These are phyloP conservation scores for Albula goreensis DNA, from an alignment of 2,113 vertebrate species.

Conservation along the genomic window DNA sequence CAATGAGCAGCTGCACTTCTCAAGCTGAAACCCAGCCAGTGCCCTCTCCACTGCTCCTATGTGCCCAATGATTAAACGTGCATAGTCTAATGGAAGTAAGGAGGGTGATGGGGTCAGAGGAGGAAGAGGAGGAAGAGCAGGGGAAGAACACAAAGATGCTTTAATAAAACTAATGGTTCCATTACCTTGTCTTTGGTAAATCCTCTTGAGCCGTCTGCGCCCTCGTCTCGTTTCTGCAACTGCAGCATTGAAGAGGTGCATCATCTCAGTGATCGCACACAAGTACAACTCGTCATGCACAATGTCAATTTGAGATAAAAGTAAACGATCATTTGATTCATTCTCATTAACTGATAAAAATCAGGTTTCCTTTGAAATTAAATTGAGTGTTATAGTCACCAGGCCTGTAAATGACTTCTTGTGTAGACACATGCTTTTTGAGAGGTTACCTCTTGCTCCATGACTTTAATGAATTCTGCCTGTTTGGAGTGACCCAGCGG, in stretches of 20 bases:
- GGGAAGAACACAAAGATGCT: neutral
- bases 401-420: too few relatives aligned
- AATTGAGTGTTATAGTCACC: too few relatives aligned
- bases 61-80: neutral
- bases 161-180: neutral
- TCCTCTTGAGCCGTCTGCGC: slow-evolving; percentile 57
- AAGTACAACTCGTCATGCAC: neutral
- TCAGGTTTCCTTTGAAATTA: neutral
- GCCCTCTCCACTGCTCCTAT: neutral
- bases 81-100: neutral
- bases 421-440: too few relatives aligned
- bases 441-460: slow-evolving; percentile 77
- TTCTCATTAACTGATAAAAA: neutral
- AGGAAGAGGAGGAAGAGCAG: neutral
- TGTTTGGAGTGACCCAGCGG: slow-evolving; percentile 81
- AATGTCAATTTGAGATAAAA: neutral
- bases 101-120: neutral
- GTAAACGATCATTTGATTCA: neutral
- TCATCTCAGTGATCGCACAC: neutral
- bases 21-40: neutral
- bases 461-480: slow-evolving; percentile 77
- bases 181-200: slow-evolving; percentile 87
- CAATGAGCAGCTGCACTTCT: neutral
- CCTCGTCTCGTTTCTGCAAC: slow-evolving; percentile 67
- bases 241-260: slow-evolving; percentile 53